phyloP scores from a whole-genome alignment of 2,888 invertebrate genomes.

The Agrypnus murinus region DNA sequence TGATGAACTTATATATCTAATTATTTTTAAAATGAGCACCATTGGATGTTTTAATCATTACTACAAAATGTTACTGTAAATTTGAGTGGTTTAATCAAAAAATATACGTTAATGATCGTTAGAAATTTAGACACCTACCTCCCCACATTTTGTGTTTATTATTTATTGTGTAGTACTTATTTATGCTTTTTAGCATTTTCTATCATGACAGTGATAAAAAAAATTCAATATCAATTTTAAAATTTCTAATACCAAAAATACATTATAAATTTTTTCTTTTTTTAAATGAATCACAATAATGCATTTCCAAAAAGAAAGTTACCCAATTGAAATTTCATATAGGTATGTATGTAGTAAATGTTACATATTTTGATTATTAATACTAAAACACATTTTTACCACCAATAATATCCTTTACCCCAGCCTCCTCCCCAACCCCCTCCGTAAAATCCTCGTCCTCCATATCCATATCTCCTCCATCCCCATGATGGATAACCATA shows the following conservation, averaged over 20 bases:
- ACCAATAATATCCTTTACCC: slow-evolving; percentile 45
- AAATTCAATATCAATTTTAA: slow-evolving; percentile 3
- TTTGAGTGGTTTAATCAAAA: slow-evolving; percentile 33
- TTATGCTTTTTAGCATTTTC: slow-evolving; percentile 27
- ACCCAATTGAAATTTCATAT: slow-evolving; percentile 8
- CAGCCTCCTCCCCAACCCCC: slow-evolving; percentile 37
- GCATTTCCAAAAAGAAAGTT: slow-evolving; percentile 31
- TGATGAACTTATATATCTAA: slow-evolving; percentile 15
- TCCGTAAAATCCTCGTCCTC: slow-evolving; percentile 31
- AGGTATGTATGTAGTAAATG: not conserved
- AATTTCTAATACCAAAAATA: slow-evolving; percentile 32
- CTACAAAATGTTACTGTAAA: slow-evolving; percentile 12
- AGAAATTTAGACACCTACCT: too few relatives aligned
- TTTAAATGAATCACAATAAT: slow-evolving; percentile 26
- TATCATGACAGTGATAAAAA: slow-evolving; percentile 31
- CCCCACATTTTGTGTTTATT: too few relatives aligned
- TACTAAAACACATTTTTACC: slow-evolving; percentile 35
- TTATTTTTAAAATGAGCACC: slow-evolving; percentile 42
- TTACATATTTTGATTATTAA: not conserved
- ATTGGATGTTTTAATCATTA: slow-evolving; percentile 31
- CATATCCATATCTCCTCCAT: slow-evolving; percentile 36
- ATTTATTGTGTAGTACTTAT: slow-evolving; percentile 26
- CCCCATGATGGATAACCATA: slow-evolving; percentile 40
- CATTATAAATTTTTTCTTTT: slow-evolving; percentile 24
- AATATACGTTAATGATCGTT: slow-evolving; percentile 3